Evolutionary conservation across 1,140 invertebrate genomes (phyloP).

Genomic region (Neuroterus valhalla): DNA sequence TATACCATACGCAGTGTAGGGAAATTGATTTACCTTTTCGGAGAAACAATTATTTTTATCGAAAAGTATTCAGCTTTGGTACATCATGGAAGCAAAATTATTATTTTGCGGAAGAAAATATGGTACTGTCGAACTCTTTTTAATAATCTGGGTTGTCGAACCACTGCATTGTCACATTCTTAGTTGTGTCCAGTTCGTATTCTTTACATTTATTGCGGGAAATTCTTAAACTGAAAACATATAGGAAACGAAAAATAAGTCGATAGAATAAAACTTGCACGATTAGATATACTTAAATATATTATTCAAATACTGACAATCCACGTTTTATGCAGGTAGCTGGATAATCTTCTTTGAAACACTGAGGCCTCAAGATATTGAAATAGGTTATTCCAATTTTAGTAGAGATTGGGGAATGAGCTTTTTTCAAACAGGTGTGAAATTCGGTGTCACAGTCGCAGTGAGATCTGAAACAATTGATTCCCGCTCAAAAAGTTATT

Average conservation of each 20-base stretch:
- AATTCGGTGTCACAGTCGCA: slow-evolving; percentile 78
- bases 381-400: slow-evolving; percentile 78
- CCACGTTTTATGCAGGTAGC: slow-evolving; percentile 70
- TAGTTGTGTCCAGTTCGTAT: slow-evolving; percentile 72
- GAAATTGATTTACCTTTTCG: not conserved
- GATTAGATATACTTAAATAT: slow-evolving; percentile 31
- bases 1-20: not conserved
- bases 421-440: slow-evolving; percentile 75
- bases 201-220: slow-evolving; percentile 71
- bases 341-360: slow-evolving; percentile 75
- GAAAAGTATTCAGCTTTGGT: not conserved
- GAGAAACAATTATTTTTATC: not conserved
- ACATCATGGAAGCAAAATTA: too few species aligned
- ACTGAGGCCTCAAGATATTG: slow-evolving; percentile 76
- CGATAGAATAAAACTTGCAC: slow-evolving; percentile 21
- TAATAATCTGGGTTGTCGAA: slow-evolving; percentile 76
- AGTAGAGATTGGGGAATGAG: slow-evolving; percentile 69
- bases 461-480: slow-evolving; percentile 73
- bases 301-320: slow-evolving; percentile 63
- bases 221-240: slow-evolving; percentile 70
- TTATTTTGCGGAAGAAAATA: too few species aligned
- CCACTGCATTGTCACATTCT: slow-evolving; percentile 76
- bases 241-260: slow-evolving; percentile 49
- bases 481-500: not conserved
- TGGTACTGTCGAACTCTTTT: not conserved